These are phyloP conservation scores for Spondyliosoma cantharus DNA, from an alignment of 2,797 vertebrate genomes.

Conservation along the genomic window DNA sequence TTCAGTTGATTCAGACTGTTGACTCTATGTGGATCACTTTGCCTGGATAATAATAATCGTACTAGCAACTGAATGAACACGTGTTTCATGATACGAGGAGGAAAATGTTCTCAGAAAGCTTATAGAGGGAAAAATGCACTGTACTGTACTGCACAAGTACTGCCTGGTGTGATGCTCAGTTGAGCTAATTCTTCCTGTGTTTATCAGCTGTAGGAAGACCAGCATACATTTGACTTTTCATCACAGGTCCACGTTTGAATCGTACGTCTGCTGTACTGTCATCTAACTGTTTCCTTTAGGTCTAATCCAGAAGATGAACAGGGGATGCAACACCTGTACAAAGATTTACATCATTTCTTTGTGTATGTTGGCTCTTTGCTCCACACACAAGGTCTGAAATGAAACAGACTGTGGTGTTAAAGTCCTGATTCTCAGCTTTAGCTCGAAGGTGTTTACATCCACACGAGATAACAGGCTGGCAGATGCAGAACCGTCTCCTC, in stretches of 20 bases:
- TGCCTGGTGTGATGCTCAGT: not conserved
- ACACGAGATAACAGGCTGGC: not conserved
- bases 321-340: not conserved
- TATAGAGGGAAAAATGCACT: constrained; percentile 5
- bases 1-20: not conserved
- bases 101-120: not conserved
- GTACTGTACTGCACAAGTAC: no score
- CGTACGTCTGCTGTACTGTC: not conserved
- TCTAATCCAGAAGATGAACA: constrained; percentile 32
- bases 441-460: constrained; percentile 6
- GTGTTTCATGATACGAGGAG: not conserved
- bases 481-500: not conserved
- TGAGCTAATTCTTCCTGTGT: not conserved
- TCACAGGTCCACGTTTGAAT: not conserved
- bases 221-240: not conserved
- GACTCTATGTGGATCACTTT: not conserved
- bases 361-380: constrained; percentile 6
- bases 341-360: not conserved
- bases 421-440: constrained; percentile 3
- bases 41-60: not conserved
- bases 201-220: not conserved
- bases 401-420: not conserved
- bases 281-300: constrained; percentile 9
- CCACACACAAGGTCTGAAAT: not conserved
- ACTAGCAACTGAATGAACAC: constrained; percentile 17